Conservation (phyloP, 2,888 invertebrate species). For the Macrophya annulata region DNA sequence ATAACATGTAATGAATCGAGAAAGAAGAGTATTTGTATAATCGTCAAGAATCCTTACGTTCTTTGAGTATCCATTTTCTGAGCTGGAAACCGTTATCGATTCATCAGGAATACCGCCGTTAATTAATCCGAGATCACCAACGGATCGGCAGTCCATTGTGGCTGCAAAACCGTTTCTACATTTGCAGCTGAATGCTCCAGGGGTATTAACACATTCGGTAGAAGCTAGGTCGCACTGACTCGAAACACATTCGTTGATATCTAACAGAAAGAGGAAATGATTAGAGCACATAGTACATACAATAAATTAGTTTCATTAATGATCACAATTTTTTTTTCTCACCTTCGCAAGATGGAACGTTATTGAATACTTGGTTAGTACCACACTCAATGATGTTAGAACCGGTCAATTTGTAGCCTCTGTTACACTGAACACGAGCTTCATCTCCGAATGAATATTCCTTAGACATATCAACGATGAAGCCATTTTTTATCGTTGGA, state of each 20-base stretch:
- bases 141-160: slow-evolving; percentile 93
- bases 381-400: slow-evolving; percentile 93
- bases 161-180: slow-evolving; percentile 92
- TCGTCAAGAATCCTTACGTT: slow-evolving; percentile 82
- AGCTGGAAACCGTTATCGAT: slow-evolving; percentile 91
- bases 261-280: slow-evolving; percentile 77
- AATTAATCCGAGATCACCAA: slow-evolving; percentile 92
- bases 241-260: slow-evolving; percentile 94
- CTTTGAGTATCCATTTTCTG: slow-evolving; percentile 91
- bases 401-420: slow-evolving; percentile 93
- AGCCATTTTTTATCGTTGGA: slow-evolving; percentile 93
- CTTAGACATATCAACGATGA: slow-evolving; percentile 89
- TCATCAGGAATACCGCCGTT: slow-evolving; percentile 96
- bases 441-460: slow-evolving; percentile 94
- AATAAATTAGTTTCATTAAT: slow-evolving; percentile 13
- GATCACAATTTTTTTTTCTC: slow-evolving; percentile 58
- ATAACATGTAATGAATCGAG: not conserved
- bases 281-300: not conserved
- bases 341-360: slow-evolving; percentile 93
- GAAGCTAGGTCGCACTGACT: slow-evolving; percentile 95
- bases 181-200: slow-evolving; percentile 94
- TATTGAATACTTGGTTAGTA: slow-evolving; percentile 90
- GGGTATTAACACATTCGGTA: slow-evolving; percentile 94
- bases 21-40: not conserved
- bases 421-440: slow-evolving; percentile 94